A percentile compares a stretch with the other conserved stretches of the same genome.
These are phyloP conservation scores for Euphydryas editha DNA, from an alignment of 2,888 invertebrate genomes.

Conservation along the genomic window DNA sequence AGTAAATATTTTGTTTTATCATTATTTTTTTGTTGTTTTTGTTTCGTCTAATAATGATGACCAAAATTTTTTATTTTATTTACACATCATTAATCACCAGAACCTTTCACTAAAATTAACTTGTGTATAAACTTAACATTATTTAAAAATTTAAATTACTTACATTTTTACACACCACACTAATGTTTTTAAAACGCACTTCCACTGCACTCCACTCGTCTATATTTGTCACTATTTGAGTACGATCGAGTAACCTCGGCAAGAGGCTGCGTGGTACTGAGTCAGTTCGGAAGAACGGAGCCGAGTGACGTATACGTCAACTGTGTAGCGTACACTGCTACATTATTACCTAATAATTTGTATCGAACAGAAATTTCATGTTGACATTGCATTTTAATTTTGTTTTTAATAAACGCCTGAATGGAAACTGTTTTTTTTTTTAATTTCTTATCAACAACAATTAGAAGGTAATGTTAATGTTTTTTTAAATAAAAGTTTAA, in stretches of 20 bases:
- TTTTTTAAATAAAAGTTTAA: background rate
- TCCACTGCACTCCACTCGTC: slow-evolving; percentile 75
- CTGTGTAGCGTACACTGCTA: slow-evolving; percentile 57
- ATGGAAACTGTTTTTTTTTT: background rate
- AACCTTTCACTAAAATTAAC: too few species aligned
- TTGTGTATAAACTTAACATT: background rate
- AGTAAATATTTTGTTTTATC: too few species aligned
- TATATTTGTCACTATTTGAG: slow-evolving; percentile 20
- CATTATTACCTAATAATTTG: slow-evolving; percentile 15
- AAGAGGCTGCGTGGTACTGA: slow-evolving; percentile 79
- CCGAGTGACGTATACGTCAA: slow-evolving; percentile 62
- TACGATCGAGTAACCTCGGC: slow-evolving; percentile 56
- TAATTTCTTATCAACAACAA: too few species aligned
- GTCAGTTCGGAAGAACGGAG: slow-evolving; percentile 55
- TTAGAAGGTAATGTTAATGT: background rate
- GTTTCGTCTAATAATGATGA: too few species aligned
- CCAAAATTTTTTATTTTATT: too few species aligned
- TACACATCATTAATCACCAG: too few species aligned
- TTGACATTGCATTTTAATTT: background rate
- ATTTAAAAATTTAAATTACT: slow-evolving; percentile 29
- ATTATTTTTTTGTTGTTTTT: too few species aligned
- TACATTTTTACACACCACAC: slow-evolving; percentile 41
- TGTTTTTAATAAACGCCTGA: background rate
- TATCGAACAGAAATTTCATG: too few species aligned
- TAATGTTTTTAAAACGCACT: slow-evolving; percentile 34